Conservation (phyloP, 2,888 invertebrate species). For the Chironomus tentans region DNA sequence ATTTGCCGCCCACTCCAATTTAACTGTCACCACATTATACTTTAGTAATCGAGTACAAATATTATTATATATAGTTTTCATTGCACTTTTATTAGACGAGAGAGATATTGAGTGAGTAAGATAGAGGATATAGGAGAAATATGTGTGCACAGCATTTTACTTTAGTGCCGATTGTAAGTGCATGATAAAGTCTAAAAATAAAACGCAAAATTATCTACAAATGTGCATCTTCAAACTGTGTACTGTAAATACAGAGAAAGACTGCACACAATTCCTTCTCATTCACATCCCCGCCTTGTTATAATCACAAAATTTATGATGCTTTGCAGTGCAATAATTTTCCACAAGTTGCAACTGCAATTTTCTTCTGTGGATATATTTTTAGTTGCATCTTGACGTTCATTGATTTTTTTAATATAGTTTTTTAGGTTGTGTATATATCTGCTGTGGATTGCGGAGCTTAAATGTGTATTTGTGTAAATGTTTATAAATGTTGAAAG, state of each 20-base stretch:
- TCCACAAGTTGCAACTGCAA: conserved; percentile 25
- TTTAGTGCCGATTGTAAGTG: not conserved
- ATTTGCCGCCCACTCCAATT: conserved; percentile 16
- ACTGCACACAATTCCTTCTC: not conserved
- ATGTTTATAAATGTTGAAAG: not conserved
- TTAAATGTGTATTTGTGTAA: not conserved
- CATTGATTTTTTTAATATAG: not conserved
- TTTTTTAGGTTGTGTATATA: too few species aligned
- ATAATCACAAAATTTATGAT: conserved; percentile 24
- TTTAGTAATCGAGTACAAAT: not conserved
- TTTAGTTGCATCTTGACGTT: not conserved
- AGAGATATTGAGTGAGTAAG: not conserved
- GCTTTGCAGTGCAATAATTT: conserved; percentile 22
- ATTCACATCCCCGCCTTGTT: not conserved
- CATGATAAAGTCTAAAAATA: conserved; percentile 24
- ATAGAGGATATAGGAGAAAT: not conserved
- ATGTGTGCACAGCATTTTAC: not conserved
- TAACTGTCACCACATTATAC: conserved; percentile 20
- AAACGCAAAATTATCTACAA: conserved; percentile 18
- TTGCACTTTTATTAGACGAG: conserved; percentile 4
- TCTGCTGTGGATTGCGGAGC: too few species aligned
- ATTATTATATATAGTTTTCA: not conserved
- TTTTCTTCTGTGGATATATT: not conserved
- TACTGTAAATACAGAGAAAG: not conserved
- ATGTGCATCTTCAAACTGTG: not conserved